Evolutionary conservation across 1,140 invertebrate species (phyloP).

Genomic region (Geopemphigus sp.): DNA sequence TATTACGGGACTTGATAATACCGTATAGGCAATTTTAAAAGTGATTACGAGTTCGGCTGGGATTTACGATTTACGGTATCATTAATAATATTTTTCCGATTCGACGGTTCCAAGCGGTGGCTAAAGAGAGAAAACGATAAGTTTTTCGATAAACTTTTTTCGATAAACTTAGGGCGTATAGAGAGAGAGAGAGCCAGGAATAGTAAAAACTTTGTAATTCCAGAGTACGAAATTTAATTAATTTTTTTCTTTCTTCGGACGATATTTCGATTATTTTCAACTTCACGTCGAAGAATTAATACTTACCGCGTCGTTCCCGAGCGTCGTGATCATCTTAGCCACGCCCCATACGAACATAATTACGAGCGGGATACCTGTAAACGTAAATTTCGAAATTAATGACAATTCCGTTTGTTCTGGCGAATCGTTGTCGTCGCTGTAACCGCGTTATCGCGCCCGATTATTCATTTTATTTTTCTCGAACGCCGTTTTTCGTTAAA

Average conservation of each 20-base stretch:
- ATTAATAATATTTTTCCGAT: not conserved
- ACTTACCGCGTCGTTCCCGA: conserved; percentile 53
- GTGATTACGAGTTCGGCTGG: too few relatives aligned
- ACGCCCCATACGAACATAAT: conserved; percentile 69
- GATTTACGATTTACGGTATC: not conserved
- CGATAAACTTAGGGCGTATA: too few relatives aligned
- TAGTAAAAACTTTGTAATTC: not conserved
- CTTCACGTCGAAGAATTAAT: too few relatives aligned
- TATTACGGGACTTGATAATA: too few relatives aligned
- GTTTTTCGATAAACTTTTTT: not conserved
- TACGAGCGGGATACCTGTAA: conserved; percentile 67
- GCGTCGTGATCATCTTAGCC: conserved; percentile 57
- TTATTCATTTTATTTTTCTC: too few relatives aligned
- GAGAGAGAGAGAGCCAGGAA: too few relatives aligned
- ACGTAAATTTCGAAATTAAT: too few relatives aligned
- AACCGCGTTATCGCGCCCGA: too few relatives aligned
- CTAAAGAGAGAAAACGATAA: conserved; percentile 1
- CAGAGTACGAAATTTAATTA: not conserved
- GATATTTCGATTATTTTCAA: not conserved
- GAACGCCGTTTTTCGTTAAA: too few relatives aligned
- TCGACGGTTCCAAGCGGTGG: not conserved
- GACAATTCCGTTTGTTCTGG: too few relatives aligned
- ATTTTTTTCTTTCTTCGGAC: not conserved
- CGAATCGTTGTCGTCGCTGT: too few relatives aligned
- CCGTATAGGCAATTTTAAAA: too few relatives aligned